These are phyloP conservation scores for Mystacornis crossleyi DNA, from an alignment of 2,113 vertebrate genomes.

Conservation along the genomic window DNA sequence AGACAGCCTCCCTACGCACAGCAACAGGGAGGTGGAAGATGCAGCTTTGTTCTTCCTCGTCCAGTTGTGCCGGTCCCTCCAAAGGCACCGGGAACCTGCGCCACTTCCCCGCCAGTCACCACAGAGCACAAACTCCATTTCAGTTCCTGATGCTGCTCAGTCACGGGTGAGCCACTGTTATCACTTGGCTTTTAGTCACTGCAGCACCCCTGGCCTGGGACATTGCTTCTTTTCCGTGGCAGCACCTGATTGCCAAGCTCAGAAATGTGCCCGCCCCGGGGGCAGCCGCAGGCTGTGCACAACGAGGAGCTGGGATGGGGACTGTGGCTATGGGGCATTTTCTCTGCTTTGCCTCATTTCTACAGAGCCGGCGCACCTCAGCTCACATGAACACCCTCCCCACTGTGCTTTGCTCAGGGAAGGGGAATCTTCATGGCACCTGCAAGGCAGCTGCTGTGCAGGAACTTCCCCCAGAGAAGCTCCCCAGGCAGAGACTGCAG, in stretches of 20 bases:
- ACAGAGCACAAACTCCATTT: not conserved
- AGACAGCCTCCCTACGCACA: rapidly evolving
- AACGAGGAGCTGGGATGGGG: not conserved
- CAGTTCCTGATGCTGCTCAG: not conserved
- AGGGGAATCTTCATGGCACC: rapidly evolving
- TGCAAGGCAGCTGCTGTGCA: not conserved
- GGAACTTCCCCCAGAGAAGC: not conserved
- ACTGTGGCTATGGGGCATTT: rapidly evolving
- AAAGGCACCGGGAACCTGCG: rapidly evolving
- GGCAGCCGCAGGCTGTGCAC: not conserved
- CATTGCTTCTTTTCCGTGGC: rapidly evolving
- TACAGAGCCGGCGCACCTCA: not conserved
- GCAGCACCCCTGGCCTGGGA: not conserved
- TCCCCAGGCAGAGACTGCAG: not conserved
- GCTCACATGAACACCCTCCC: not conserved
- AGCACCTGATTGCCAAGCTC: too few relatives aligned
- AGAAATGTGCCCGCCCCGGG: rapidly evolving
- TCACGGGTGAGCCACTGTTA: not conserved
- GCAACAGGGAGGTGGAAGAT: not conserved
- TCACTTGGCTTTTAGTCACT: not conserved
- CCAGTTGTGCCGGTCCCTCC: rapidly evolving
- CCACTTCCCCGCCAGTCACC: not conserved
- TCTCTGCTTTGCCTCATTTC: not conserved
- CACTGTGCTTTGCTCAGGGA: rapidly evolving
- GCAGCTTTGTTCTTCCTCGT: rapidly evolving